Evolutionary conservation across 2,797 vertebrate genomes (phyloP), one percentile per base, ranked within the genome.

Genomic region (Strix occidentalis): DNA sequence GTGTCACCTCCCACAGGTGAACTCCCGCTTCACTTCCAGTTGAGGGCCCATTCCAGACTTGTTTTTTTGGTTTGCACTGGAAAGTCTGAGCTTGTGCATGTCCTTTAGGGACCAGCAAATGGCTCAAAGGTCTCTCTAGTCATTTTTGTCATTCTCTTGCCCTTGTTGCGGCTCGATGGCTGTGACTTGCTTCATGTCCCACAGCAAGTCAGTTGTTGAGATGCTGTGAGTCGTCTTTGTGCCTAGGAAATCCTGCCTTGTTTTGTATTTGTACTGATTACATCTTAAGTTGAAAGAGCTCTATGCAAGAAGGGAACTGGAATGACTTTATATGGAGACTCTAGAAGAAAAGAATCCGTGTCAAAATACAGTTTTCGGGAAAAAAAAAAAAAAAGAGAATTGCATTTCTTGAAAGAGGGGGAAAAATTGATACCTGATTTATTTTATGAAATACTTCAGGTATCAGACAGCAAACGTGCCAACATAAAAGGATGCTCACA

Each of bases 21-120:
- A 2, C 33, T 77, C 18, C 37, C 0, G 1, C 16, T 39, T 43
- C 10, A 8, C 1, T 19, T 16, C 23, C 12, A 23, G 1, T 9
- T 10, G 12, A 89, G 46, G 8, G 16, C 43, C 37, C 1, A 0
- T 60, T 92, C 37, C 65, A 84, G 4, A 0, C 18, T 19, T 45
- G 5, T 0, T 20, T 57, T 37, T 37, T 61, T 68, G 8, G 7
- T 78, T 46, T 54, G 39, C 6, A 2, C 7, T 68, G 57, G 13
- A 2, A 29, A 37, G 8, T 29, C 29, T 70, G 83, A 65, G 66
- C 41, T 70, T 53, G 7, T 11, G 11, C 29, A 19, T 78, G 66
- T 24, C 56, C 18, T 50, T 83, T 18, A 25, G 54, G 31, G n/a
- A 63, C 11, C 50, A 84, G 39, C 58, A 63, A 21, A 46, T 16